Conservation (phyloP, 2,113 vertebrate genomes). For the Myanophis thanlyinensis region DNA sequence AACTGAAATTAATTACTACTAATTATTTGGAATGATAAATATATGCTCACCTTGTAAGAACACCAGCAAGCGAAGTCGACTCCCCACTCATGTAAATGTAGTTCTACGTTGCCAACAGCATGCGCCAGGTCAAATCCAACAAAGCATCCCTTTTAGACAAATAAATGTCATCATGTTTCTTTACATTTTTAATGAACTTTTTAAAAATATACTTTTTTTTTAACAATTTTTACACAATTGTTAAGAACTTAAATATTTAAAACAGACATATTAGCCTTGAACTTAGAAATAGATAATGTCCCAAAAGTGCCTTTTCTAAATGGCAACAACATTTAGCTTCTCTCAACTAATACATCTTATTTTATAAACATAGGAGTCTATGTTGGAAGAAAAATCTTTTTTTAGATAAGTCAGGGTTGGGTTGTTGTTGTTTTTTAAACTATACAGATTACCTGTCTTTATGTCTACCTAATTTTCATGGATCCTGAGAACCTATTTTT, state of each 20-base stretch:
- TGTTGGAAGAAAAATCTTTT: background rate
- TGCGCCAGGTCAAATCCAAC: constrained; percentile 96
- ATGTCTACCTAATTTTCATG: accelerated
- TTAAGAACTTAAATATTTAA: background rate
- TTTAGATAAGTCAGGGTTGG: background rate
- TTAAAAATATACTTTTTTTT: background rate
- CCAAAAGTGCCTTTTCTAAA: background rate
- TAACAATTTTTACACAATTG: background rate
- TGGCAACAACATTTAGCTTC: background rate
- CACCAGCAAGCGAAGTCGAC: constrained; percentile 99
- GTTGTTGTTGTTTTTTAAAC: no score
- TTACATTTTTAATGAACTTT: background rate
- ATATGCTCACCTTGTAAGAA: constrained; percentile 86
- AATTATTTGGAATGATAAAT: background rate
- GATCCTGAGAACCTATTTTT: background rate
- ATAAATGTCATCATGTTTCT: constrained; percentile 5
- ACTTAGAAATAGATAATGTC: background rate
- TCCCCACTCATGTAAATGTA: constrained; percentile 89
- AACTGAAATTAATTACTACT: background rate
- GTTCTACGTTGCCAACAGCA: constrained; percentile 84
- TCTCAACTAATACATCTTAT: background rate
- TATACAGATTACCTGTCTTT: background rate
- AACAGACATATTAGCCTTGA: background rate
- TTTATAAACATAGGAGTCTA: background rate
- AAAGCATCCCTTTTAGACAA: constrained; percentile 81